These are phyloP conservation scores for Drosophila kikkawai DNA, from an alignment of 1,140 invertebrate genomes.

Conservation along the genomic window DNA sequence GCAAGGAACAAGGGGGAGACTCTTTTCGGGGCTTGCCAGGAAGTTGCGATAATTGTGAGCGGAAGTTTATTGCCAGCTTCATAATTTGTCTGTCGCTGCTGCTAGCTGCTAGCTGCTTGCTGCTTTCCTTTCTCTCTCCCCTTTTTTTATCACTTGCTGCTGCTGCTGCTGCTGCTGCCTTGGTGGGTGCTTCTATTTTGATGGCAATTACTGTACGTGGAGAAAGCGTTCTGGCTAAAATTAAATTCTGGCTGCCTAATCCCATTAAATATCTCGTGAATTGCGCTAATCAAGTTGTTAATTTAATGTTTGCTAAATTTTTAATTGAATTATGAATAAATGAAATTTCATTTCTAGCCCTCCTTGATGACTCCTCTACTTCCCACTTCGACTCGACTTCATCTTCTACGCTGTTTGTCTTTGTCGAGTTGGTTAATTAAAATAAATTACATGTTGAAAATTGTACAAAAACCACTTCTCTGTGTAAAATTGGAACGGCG, in stretches of 20 bases:
- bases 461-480: slow-evolving; percentile 33
- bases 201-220: slow-evolving; percentile 46
- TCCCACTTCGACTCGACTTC: slow-evolving; percentile 4
- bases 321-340: slow-evolving; percentile 73
- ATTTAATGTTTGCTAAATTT: slow-evolving; percentile 74
- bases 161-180: slow-evolving; percentile 22
- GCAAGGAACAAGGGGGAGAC: slow-evolving; percentile 26
- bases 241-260: slow-evolving; percentile 66
- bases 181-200: slow-evolving; percentile 50
- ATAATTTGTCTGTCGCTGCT: slow-evolving; percentile 66
- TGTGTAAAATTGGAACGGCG: slow-evolving; percentile 10
- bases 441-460: slow-evolving; percentile 63
- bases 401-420: slow-evolving; percentile 44
- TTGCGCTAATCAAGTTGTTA: slow-evolving; percentile 73
- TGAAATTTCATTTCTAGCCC: slow-evolving; percentile 41
- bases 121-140: neutral
- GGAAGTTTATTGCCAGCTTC: slow-evolving; percentile 77
- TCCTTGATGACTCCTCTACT: neutral
- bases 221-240: slow-evolving; percentile 40
- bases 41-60: slow-evolving; percentile 74
- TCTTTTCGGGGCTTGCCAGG: slow-evolving; percentile 65
- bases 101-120: slow-evolving; percentile 15
- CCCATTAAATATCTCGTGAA: slow-evolving; percentile 73
- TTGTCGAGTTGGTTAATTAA: slow-evolving; percentile 67
- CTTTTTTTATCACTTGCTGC: slow-evolving; percentile 38